A percentile compares a stretch with the other conserved stretches of the same genome.
Conservation (phyloP, 2,797 vertebrate genomes). For the Tangara arthus region DNA sequence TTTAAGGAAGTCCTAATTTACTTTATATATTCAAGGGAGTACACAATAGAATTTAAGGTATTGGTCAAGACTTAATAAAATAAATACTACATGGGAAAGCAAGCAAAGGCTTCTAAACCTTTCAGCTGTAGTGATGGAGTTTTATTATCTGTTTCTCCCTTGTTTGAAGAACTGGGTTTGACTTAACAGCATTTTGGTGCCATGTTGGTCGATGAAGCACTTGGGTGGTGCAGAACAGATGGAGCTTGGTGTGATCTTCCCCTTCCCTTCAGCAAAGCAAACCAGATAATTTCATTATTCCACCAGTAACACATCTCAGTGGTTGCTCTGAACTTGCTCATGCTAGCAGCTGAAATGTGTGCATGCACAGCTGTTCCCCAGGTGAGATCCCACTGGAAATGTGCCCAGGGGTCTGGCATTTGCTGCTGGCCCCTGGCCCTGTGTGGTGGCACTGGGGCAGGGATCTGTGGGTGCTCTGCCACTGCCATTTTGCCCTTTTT, state of each 20-base stretch:
- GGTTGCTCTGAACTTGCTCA: neutral
- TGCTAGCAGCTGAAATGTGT: no score
- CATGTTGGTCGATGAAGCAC: rapidly evolving
- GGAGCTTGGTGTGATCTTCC: neutral
- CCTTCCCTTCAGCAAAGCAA: neutral
- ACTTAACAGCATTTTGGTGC: neutral
- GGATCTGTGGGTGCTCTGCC: rapidly evolving
- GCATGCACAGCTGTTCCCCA: neutral
- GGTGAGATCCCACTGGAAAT: rapidly evolving
- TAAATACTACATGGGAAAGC: neutral
- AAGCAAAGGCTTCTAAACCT: neutral
- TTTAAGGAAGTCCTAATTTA: neutral
- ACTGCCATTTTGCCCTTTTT: rapidly evolving
- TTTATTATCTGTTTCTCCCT: neutral
- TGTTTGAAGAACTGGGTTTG: neutral
- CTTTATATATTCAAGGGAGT: neutral
- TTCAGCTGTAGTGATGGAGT: neutral
- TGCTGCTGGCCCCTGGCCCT: neutral
- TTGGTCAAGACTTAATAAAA: neutral
- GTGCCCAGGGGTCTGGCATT: neutral
- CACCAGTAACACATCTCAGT: neutral
- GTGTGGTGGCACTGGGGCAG: rapidly evolving
- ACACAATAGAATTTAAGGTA: neutral
- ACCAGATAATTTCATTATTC: neutral
- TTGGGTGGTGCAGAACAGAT: neutral